Base-by-base conservation (phyloP, 2,888 invertebrate species). In the Chamaedrilus cognettii region DNA sequence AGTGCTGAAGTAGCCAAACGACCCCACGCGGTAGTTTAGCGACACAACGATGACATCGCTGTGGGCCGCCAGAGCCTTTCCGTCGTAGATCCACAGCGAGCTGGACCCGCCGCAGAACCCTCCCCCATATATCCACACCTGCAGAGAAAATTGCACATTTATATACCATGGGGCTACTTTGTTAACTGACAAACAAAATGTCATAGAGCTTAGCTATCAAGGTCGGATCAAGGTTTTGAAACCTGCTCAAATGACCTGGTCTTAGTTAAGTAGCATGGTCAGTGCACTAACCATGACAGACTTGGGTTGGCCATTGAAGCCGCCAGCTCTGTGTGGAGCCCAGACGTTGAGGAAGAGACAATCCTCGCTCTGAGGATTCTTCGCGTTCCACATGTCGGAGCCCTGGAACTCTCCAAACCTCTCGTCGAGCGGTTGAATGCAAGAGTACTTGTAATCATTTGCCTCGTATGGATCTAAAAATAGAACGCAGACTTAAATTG, bases 321-420 rank as follows among this genome's bases (percentile, higher is more conserved):
- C 7, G 11, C 42, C 42, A 19, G 7, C 15, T 26, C 30, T 15
- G 32, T 78, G 89, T 4, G 95, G 96, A 55, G 89, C 88, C 78
- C 93, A 93, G 77, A 96, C 91, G 85, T 93, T 95, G 77, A 96
- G 88, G 84, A 93, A 94, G 62, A 96, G 89, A 84, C 96, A 96
- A 85, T 96, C 95, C 87, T 96, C 96, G 82, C 89, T 91, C 79
- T 93, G 86, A 64, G 89, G 90, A n/a, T 94, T 95, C 83, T 95
- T 94, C 61, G 94, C 92, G 85, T 96, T 96, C 96, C 96, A 96
- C 92, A 95, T 93, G 80, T 90, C 90, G 65, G 93, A 90, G 55
- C 95, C 95, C 3, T 15, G 92, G 62, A 75, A 74, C 19, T 69
- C 62, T 0, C 70, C 72, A 59, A 64, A 75, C 28, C 70, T 68